Evolutionary conservation across 2,113 vertebrate genomes (phyloP), one percentile per base, ranked within the genome.

Genomic region (Corydoras maculifer): DNA sequence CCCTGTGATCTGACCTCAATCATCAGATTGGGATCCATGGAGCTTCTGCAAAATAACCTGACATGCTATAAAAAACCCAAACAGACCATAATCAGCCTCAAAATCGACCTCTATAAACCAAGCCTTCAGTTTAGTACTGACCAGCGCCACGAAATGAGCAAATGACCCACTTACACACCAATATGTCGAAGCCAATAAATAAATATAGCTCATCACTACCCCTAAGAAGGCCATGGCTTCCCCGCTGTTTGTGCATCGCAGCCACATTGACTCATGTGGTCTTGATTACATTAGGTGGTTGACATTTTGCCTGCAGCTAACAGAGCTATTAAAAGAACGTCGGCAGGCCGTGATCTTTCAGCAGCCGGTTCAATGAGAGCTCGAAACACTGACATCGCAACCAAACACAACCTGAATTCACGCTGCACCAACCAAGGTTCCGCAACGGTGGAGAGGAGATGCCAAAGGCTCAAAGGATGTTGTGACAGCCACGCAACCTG

Each of bases 301-400:
- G 72, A 78, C 76, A 75, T 63, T 75, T 74, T 63, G 68, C 67
- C 59, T 74, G 70, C 55, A 62, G 68, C 72, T 78, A 78, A 75
- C 71, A 68, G 60, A 30, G 68, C 63, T 71, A 75, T 78, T 75
- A 72, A 78, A 75, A 74, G 76, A 74, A 75, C 9, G 35, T 51
- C 49, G 43, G 15, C 63, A 54, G 50, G 66, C 43, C 25, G 58
- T 65, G 70, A 66, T 13, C 65, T 73, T 58, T 59, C 14, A 55
- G 71, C 64, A 76, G 65, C 65, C 70, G 15, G 30, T 32, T 51
- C 57, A 64, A 48, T 43, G 64, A 71, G 50, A 13, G 31, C 32
- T 25, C 18, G 35, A 55, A 18, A 9, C 8, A 48, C 50, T 31
- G 4, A 54, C 8, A 9, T 5, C 30, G 10, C 29, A 48, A 43